Conservation (phyloP, 2,797 vertebrate genomes). For the Vespertilio murinus region DNA sequence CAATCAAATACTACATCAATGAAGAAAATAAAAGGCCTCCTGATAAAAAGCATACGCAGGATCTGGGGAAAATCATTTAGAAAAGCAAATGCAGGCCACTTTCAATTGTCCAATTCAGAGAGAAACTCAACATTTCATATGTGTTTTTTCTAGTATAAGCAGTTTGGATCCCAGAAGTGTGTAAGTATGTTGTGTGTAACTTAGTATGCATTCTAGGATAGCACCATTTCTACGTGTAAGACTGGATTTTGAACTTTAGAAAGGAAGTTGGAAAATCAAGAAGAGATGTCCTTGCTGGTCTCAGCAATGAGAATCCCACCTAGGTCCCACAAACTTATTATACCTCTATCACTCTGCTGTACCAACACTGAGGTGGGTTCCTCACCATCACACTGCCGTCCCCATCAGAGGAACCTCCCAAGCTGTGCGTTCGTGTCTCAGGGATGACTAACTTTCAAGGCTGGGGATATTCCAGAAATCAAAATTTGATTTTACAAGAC, state of each 20-base stretch:
- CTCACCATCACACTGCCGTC: background rate
- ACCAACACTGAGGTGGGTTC: background rate
- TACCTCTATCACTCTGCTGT: too few relatives aligned
- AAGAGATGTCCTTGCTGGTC: background rate
- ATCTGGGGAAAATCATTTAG: conserved; percentile 26
- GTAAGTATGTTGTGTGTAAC: background rate
- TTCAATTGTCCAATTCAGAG: background rate
- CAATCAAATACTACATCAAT: conserved; percentile 13
- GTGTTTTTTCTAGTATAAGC: background rate
- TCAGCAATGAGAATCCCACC: background rate
- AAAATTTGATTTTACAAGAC: background rate
- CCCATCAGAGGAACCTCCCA: background rate
- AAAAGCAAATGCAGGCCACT: background rate
- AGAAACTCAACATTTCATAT: background rate
- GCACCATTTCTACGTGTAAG: background rate
- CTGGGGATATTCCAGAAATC: background rate
- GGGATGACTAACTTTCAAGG: background rate
- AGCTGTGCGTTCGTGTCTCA: background rate
- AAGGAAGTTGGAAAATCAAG: background rate
- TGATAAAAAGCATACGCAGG: conserved; percentile 20
- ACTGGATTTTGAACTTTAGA: background rate
- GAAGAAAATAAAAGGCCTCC: background rate
- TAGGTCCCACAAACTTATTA: background rate
- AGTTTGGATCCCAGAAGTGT: conserved; percentile 1
- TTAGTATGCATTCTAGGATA: background rate